phyloP scores from a whole-genome alignment of 2,797 vertebrate species.

The Muscicapa comitata region DNA sequence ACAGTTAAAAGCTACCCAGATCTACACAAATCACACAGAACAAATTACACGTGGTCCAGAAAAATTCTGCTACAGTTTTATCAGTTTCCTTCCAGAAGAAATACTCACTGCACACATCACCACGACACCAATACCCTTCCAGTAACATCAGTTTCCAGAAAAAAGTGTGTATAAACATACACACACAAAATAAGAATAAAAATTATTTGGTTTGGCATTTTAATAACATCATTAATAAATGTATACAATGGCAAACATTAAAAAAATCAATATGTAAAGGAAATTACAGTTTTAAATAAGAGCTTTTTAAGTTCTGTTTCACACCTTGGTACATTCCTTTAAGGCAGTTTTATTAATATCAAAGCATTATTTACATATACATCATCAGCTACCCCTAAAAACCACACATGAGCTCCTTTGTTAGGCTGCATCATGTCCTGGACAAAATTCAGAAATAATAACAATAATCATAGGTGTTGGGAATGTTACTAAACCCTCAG shows the following conservation, averaged over 20 bases:
- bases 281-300: conserved; percentile 77
- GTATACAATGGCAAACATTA: conserved; percentile 73
- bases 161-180: conserved; percentile 19
- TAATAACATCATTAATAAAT: conserved; percentile 74
- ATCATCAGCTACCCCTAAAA: conserved; percentile 64
- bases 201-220: conserved; percentile 75
- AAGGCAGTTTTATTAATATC: conserved; percentile 78
- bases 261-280: conserved; percentile 68
- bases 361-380: conserved; percentile 70
- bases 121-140: not conserved
- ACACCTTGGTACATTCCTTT: conserved; percentile 72
- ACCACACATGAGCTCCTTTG: conserved; percentile 46
- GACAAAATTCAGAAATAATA: conserved; percentile 9
- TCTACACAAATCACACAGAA: not conserved
- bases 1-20: not conserved
- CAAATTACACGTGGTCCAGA: conserved; percentile 7
- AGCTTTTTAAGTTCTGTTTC: conserved; percentile 75
- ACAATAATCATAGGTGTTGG: not conserved
- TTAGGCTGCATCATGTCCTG: conserved; percentile 39
- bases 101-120: conserved; percentile 13
- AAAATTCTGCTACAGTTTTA: not conserved
- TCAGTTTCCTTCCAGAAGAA: not conserved
- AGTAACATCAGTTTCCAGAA: conserved; percentile 44
- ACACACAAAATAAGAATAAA: conserved; percentile 31
- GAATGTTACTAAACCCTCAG: conserved; percentile 39